Conservation (phyloP, 2,113 vertebrate species). For the Lucifuga dentata region DNA sequence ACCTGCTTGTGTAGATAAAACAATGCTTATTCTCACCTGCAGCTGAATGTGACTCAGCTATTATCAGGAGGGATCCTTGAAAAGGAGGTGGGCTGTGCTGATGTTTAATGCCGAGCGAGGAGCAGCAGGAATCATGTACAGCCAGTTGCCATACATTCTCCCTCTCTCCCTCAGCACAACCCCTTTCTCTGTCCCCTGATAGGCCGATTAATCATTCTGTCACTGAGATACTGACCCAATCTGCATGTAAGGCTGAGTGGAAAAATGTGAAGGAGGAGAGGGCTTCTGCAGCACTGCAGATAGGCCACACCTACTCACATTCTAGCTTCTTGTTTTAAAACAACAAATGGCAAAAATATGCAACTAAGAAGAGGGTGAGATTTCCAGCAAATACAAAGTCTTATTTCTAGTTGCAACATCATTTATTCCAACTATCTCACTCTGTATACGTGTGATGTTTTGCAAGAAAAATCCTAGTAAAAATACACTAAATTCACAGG, state of each 20-base stretch:
- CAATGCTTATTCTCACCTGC: conserved; percentile 74
- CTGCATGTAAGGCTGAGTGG: conserved; percentile 64
- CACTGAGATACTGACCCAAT: conserved; percentile 74
- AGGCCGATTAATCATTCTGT: conserved; percentile 78
- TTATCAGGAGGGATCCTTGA: conserved; percentile 69
- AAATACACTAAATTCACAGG: conserved; percentile 11
- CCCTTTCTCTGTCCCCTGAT: conserved; percentile 65
- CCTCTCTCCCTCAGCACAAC: conserved; percentile 49
- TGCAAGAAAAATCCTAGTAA: neutral
- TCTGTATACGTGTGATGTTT: neutral
- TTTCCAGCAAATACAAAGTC: neutral
- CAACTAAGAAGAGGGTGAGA: neutral
- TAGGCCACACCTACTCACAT: conserved; percentile 31
- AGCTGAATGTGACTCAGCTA: conserved; percentile 72
- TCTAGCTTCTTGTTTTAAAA: conserved; percentile 1
- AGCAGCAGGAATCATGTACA: conserved; percentile 71
- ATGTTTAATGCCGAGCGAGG: conserved; percentile 55
- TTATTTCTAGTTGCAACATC: neutral
- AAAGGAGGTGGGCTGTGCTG: conserved; percentile 45
- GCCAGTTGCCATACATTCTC: conserved; percentile 69
- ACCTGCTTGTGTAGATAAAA: conserved; percentile 65
- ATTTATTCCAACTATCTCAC: neutral
- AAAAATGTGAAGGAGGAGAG: conserved; percentile 48
- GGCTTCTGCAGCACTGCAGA: conserved; percentile 61
- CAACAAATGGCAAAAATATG: conserved; percentile 14